Evolutionary conservation across 1,140 invertebrate species (phyloP), one percentile per base, ranked within the genome.

Genomic region (Maconellicoccus hirsutus): DNA sequence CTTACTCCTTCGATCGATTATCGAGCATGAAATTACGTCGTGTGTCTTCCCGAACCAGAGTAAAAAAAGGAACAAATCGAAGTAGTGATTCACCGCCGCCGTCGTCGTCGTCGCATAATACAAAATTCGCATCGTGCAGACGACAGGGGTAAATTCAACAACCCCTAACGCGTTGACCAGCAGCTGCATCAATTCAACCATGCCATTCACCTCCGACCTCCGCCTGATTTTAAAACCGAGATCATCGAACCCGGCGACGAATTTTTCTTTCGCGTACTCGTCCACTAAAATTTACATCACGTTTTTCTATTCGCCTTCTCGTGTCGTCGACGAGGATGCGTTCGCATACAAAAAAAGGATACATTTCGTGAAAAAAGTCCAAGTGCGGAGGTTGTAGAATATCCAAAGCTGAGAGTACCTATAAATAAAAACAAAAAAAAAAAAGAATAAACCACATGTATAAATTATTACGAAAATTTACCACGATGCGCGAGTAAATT

Each of bases 321-420:
- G 14, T 38, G n/a, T n/a, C n/a, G n/a, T n/a, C n/a, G n/a, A n/a
- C n/a, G n/a, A n/a, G n/a, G n/a, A n/a, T n/a, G n/a, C n/a, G n/a
- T n/a, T n/a, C n/a, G n/a, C n/a, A n/a, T n/a, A n/a, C n/a, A n/a
- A n/a, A n/a, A 84, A 91, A 94, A 94, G 91, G 91, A 94, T 96
- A 97, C 93, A 98, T 96, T 90, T 98, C 95, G 84, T 97, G 93
- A 84, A 98, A 97, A 85, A 94, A 96, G 83, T 98, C 94, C 81
- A 97, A 87, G 82, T 94, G 93, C 75, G 94, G 93, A 75, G 95
- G 94, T 83, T 98, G 94, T 74, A 98, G 84, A 80, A 97, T 96
- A 82, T 98, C 94, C 81, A 94, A 83, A 74, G 94, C 93, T 77
- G 94, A 96, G 76, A 98, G 84, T 77, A 97, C 93, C 94, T 96